Evolutionary conservation across 2,888 invertebrate genomes (phyloP), one percentile per base, ranked within the genome.

Genomic region (Lasius platythorax): DNA sequence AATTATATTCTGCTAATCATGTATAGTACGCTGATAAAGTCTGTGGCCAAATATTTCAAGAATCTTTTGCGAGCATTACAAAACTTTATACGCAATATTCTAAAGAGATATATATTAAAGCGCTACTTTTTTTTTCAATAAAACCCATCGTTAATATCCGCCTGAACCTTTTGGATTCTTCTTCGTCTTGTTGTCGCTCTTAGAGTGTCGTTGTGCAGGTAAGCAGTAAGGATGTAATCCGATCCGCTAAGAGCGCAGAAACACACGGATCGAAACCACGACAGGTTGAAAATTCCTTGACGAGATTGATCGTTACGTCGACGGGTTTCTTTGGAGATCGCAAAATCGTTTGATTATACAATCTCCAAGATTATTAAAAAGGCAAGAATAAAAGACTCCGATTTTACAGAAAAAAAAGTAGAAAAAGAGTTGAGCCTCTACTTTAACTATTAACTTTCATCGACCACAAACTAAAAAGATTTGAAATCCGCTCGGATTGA

Each of bases 191-290:
- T 82, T 73, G 66, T 40, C 72, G 72, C 56, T 70, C 63, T 63
- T 82, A 76, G n/a, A 61, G 68, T 82, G 84, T 78, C 72, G 70
- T 70, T 61, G 58, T 40, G 63, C 83, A 83, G 87, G 85, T 84
- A 86, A 86, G 89, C 90, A 86, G 82, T 87, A 83, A 64, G 89
- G 81, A 84, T 87, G 90, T 90, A 90, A 90, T 86, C 74, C 61
- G 83, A 74, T 72, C 53, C 53, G 81, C 33, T 87, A 83, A 63
- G 79, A 82, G 76, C 79, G 83, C 70, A 83, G 76, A 64, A 67
- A 70, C 73, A 53, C 63, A 72, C 50, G 82, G 83, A 67, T 74
- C 46, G 87, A 86, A 82, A 83, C 3, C 72, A 70, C 84, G 78
- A 82, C 76, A 67, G 84, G 81, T 87, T 86, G 79, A 84, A 86